A percentile compares a stretch with the other conserved stretches of the same genome.
Evolutionary conservation across 1,140 invertebrate species (phyloP).

Genomic region (Drosophila funebris): DNA sequence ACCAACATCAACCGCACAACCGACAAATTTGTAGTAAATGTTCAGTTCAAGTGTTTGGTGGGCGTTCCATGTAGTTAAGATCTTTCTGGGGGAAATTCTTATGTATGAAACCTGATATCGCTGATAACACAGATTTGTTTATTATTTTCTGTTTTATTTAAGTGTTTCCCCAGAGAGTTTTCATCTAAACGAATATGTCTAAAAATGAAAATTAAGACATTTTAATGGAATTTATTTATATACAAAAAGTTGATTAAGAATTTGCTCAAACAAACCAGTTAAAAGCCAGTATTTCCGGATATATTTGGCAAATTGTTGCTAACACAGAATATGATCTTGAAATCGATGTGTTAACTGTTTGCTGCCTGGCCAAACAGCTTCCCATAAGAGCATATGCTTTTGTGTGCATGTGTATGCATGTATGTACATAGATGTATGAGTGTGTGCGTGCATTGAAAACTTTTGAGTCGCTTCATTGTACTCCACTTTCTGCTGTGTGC

Average conservation of each 20-base stretch:
- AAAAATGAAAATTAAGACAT: neutral
- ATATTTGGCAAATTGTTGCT: neutral
- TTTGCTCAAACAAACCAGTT: slow-evolving; percentile 26
- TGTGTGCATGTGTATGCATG: neutral
- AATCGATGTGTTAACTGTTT: slow-evolving; percentile 10
- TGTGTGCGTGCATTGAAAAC: slow-evolving; percentile 11
- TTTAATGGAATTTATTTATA: neutral
- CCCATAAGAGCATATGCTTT: neutral
- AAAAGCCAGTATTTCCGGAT: slow-evolving; percentile 15
- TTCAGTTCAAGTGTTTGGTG: slow-evolving; percentile 55
- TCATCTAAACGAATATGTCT: neutral
- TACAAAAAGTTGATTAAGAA: neutral
- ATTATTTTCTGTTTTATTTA: neutral
- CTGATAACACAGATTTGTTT: neutral
- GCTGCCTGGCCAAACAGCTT: slow-evolving; percentile 34
- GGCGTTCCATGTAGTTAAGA: slow-evolving; percentile 26
- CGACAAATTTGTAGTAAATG: slow-evolving; percentile 56
- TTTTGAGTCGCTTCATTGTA: slow-evolving; percentile 20
- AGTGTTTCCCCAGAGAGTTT: neutral
- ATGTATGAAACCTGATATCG: neutral
- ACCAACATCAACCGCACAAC: slow-evolving; percentile 3
- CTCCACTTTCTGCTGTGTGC: slow-evolving; percentile 22
- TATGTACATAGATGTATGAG: slow-evolving; percentile 7
- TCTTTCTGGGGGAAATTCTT: neutral
- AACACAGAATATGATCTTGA: slow-evolving; percentile 14